phyloP scores from a whole-genome alignment of 2,113 vertebrate species.

The Orthochromis malagaraziensis region DNA sequence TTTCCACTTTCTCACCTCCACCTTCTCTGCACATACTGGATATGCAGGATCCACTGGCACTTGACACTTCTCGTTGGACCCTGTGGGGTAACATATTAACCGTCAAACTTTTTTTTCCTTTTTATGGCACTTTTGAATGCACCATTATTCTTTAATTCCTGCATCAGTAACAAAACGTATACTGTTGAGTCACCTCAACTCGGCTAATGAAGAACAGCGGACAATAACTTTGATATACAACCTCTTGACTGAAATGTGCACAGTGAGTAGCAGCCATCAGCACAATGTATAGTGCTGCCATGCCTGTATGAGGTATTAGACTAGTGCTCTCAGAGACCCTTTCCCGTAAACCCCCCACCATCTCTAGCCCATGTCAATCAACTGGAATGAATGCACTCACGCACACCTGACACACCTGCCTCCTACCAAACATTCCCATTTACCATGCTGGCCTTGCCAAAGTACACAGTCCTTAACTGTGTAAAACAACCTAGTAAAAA shows the following conservation, averaged over 20 bases:
- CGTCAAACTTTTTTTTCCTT: neutral
- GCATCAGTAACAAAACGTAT: neutral
- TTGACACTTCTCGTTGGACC: conserved; percentile 40
- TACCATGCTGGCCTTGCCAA: conserved; percentile 45
- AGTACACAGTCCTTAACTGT: conserved; percentile 42
- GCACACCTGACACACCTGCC: conserved; percentile 58
- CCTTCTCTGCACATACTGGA: conserved; percentile 66
- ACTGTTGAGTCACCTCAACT: neutral
- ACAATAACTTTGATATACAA: conserved; percentile 34
- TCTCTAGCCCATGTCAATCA: conserved; percentile 52
- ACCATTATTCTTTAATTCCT: neutral
- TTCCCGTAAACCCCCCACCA: conserved; percentile 46
- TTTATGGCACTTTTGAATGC: neutral
- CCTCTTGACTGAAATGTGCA: neutral
- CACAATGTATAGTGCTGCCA: neutral
- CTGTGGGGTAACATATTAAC: conserved; percentile 19
- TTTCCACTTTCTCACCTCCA: conserved; percentile 54
- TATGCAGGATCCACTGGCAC: conserved; percentile 56
- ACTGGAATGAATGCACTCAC: conserved; percentile 35
- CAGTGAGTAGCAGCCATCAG: conserved; percentile 19
- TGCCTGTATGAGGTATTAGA: conserved; percentile 15
- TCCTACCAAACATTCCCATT: conserved; percentile 42
- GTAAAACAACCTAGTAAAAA: conserved; percentile 54
- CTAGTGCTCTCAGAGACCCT: conserved; percentile 27
- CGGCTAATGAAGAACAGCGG: conserved; percentile 15